A percentile compares a stretch with the other conserved stretches of the same genome.
Conservation (phyloP, 2,797 vertebrate species). For the Dicrostonyx torquatus region DNA sequence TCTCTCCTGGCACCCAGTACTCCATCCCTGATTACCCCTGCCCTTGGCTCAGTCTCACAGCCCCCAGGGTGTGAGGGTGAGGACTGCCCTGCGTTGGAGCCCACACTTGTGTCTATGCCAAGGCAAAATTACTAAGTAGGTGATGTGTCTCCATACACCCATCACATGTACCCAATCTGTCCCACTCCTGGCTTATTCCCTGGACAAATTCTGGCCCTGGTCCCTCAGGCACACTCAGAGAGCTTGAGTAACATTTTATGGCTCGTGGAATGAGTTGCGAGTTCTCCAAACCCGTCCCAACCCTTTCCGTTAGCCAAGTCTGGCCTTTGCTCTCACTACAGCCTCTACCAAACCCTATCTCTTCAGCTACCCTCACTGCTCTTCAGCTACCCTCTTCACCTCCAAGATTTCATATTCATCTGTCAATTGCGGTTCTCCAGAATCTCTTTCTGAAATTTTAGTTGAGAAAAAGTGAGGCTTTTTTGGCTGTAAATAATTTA, state of each 20-base stretch:
- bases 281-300: neutral
- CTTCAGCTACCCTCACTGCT: neutral
- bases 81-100: neutral
- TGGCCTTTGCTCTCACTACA: neutral
- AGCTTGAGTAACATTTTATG: conserved; percentile 34
- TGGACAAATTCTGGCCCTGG: neutral
- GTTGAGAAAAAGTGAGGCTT: neutral
- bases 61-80: neutral
- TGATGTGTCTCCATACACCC: conserved; percentile 2
- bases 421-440: neutral
- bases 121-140: conserved; percentile 15
- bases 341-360: neutral
- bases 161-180: neutral
- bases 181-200: neutral
- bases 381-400: neutral
- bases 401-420: neutral
- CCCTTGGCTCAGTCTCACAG: neutral
- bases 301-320: neutral
- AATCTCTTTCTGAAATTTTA: neutral
- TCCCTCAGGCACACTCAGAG: neutral
- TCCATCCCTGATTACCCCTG: neutral
- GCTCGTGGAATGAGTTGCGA: neutral
- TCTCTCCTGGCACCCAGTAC: neutral
- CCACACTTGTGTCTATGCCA: neutral
- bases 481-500: neutral